These are phyloP conservation scores for Acanthis flammea DNA, from an alignment of 2,797 vertebrate species.

Conservation along the genomic window DNA sequence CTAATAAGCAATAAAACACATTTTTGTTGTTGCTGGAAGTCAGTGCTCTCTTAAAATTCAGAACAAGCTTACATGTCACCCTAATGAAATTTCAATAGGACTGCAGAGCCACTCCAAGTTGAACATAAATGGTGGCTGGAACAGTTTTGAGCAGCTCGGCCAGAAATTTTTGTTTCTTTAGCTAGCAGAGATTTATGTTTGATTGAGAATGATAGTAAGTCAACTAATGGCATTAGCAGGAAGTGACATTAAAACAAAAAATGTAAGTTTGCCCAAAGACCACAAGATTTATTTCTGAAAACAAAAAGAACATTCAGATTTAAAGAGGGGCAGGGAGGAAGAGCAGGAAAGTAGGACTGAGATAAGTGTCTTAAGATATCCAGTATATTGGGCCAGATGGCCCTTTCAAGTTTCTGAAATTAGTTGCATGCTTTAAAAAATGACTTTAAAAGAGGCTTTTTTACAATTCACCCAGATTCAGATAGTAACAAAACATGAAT, in stretches of 20 bases:
- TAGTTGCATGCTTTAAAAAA: neutral
- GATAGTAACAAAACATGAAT: neutral
- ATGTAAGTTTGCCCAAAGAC: neutral
- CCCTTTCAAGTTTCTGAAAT: constrained; percentile 41
- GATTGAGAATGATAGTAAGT: neutral
- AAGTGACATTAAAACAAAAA: neutral
- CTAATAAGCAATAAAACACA: neutral
- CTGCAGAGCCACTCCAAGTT: neutral
- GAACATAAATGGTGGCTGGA: neutral
- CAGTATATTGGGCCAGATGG: neutral
- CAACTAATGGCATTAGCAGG: neutral
- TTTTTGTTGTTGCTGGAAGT: neutral
- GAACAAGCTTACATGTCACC: neutral
- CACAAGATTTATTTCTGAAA: neutral
- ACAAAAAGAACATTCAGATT: neutral
- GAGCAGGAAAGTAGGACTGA: neutral
- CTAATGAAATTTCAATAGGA: neutral
- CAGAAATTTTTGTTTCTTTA: neutral
- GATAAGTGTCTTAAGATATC: neutral
- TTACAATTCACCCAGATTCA: neutral
- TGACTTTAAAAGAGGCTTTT: neutral
- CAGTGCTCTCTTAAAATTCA: neutral
- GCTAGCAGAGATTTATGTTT: neutral
- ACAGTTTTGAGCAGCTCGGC: neutral
- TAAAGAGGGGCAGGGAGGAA: neutral